Conservation (phyloP, 1,140 invertebrate species). For the Mactra quadrangularis region DNA sequence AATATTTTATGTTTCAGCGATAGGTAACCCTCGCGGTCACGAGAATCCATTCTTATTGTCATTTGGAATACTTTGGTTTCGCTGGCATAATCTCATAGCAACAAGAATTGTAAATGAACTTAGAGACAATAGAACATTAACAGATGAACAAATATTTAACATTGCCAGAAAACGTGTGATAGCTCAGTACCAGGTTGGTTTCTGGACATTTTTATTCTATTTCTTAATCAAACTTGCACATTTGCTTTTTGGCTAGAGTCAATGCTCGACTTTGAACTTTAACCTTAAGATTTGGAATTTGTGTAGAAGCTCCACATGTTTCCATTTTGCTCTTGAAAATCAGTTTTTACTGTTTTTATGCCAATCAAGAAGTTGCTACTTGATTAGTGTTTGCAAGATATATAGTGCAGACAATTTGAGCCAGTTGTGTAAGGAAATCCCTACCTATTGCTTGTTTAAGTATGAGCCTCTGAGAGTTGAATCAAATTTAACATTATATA, state of each 20-base stretch:
- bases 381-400: too few relatives aligned
- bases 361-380: too few relatives aligned
- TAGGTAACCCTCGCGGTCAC: slow-evolving; percentile 98
- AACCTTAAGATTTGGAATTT: neutral
- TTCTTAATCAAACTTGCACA: neutral
- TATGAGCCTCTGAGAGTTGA: too few relatives aligned
- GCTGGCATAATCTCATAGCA: slow-evolving; percentile 98
- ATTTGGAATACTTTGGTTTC: slow-evolving; percentile 96
- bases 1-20: slow-evolving; percentile 87
- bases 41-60: slow-evolving; percentile 98
- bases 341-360: too few relatives aligned
- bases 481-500: too few relatives aligned
- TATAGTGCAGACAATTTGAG: too few relatives aligned
- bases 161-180: slow-evolving; percentile 94
- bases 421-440: too few relatives aligned
- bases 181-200: slow-evolving; percentile 93
- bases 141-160: slow-evolving; percentile 98
- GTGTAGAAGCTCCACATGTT: neutral
- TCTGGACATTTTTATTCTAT: neutral
- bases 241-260: neutral
- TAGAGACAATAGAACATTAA: slow-evolving; percentile 92
- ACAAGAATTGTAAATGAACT: slow-evolving; percentile 85
- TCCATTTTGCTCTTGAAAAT: neutral
- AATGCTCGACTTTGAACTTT: neutral
- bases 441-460: too few relatives aligned